phyloP scores from a whole-genome alignment of 2,797 vertebrate genomes.

The Myoxocephalus aenaeus region DNA sequence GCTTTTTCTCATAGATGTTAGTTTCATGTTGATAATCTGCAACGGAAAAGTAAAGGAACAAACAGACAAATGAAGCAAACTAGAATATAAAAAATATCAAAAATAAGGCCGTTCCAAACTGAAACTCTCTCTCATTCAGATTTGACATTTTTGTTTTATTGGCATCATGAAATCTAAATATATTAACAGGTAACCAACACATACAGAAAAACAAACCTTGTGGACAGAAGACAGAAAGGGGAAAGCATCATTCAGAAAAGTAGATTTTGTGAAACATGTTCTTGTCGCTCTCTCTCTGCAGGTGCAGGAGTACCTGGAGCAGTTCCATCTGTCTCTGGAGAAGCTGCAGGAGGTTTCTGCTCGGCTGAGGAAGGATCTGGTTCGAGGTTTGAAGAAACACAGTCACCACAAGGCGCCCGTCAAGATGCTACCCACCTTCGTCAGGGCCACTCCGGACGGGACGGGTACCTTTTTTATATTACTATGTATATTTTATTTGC shows the following conservation, averaged over 20 bases:
- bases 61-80: not conserved
- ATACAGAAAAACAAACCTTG: not conserved
- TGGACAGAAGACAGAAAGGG: not conserved
- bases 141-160: not conserved
- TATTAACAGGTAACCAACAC: not conserved
- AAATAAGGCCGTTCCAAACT: not conserved
- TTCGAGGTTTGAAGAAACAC: slow-evolving; percentile 76
- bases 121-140: not conserved
- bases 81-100: not conserved
- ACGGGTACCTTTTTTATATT: slow-evolving; percentile 71
- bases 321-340: slow-evolving; percentile 73
- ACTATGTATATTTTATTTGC: not conserved
- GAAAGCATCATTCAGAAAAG: not conserved
- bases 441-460: slow-evolving; percentile 86
- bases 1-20: not conserved
- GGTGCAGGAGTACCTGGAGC: slow-evolving; percentile 76
- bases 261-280: not conserved
- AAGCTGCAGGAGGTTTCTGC: slow-evolving; percentile 77
- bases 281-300: slow-evolving; percentile 43
- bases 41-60: not conserved
- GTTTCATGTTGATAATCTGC: not conserved
- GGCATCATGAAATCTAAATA: not conserved
- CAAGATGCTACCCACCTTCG: slow-evolving; percentile 89
- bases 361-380: slow-evolving; percentile 77
- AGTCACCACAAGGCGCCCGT: slow-evolving; percentile 68